Percentiles rank a stretch among this genome's conserved stretches.
Conservation (phyloP, 2,113 vertebrate genomes). For the Prolemur simus region DNA sequence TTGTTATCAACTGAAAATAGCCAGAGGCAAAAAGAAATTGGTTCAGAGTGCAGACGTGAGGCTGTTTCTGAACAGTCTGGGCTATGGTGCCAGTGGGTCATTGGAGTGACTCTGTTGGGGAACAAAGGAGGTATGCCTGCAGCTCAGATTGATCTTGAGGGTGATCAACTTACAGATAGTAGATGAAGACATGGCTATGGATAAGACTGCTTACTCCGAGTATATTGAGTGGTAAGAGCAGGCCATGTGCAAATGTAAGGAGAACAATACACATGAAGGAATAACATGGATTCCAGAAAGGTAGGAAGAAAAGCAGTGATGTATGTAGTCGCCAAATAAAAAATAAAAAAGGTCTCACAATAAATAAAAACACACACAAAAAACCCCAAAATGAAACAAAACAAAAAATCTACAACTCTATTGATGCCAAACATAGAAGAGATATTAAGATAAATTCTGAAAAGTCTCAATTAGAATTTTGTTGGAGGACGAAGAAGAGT, state of each 20-base stretch:
- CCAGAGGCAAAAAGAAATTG: neutral
- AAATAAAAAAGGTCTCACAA: neutral
- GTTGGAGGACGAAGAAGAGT: neutral
- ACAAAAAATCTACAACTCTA: neutral
- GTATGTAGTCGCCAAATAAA: neutral
- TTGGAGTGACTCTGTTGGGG: neutral
- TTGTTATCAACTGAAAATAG: conserved; percentile 4
- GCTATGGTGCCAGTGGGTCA: neutral
- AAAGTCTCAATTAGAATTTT: neutral
- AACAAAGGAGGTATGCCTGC: neutral
- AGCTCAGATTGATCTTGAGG: neutral
- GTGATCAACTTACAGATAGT: neutral
- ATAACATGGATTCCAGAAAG: neutral
- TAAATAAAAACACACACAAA: neutral
- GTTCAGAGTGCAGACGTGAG: neutral
- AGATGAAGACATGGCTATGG: neutral
- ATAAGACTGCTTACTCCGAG: neutral
- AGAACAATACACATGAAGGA: neutral
- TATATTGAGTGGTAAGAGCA: neutral
- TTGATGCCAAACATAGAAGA: neutral
- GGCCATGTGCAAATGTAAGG: neutral
- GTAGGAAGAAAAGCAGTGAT: neutral
- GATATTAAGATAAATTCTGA: neutral
- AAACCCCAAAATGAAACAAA: neutral
- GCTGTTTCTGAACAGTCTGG: neutral